phyloP scores from a whole-genome alignment of 2,888 invertebrate species.

The Mesopsocus fuscifrons region DNA sequence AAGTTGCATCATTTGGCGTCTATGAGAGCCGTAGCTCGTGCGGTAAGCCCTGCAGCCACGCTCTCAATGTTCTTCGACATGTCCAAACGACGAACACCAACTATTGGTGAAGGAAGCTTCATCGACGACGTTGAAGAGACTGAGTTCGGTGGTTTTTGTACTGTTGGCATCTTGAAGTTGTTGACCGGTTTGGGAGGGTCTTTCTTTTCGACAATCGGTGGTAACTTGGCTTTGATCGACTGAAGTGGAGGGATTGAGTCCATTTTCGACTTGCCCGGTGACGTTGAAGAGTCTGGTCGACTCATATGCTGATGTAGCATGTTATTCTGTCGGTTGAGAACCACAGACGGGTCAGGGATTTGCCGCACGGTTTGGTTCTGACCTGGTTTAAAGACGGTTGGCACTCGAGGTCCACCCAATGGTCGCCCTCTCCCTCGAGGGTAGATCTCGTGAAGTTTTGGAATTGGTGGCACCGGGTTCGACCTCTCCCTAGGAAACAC shows the following conservation, averaged over 20 bases:
- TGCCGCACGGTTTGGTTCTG: constrained; percentile 39
- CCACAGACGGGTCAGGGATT: constrained; percentile 40
- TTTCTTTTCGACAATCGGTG: background rate
- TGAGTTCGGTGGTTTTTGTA: background rate
- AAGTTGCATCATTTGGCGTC: constrained; percentile 6
- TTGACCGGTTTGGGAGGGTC: background rate
- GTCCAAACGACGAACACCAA: constrained; percentile 15
- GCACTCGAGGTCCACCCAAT: constrained; percentile 19
- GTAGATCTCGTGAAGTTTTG: constrained; percentile 29
- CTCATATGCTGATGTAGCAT: constrained; percentile 10
- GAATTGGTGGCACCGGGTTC: constrained; percentile 18
- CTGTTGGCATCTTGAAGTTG: background rate
- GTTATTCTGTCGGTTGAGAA: constrained; percentile 33
- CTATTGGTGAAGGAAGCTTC: background rate
- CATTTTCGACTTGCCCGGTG: background rate
- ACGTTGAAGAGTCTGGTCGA: background rate
- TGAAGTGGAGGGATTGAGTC: constrained; percentile 2
- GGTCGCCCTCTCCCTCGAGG: constrained; percentile 22
- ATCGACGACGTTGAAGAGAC: background rate
- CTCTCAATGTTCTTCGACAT: constrained; percentile 19
- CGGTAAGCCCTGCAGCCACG: constrained; percentile 19
- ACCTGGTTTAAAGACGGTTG: constrained; percentile 22
- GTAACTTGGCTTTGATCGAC: background rate
- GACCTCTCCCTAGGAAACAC: constrained; percentile 13
- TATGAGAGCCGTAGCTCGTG: constrained; percentile 15